Conservation (phyloP, 2,113 vertebrate species). For the Neodon shergylaensis region DNA sequence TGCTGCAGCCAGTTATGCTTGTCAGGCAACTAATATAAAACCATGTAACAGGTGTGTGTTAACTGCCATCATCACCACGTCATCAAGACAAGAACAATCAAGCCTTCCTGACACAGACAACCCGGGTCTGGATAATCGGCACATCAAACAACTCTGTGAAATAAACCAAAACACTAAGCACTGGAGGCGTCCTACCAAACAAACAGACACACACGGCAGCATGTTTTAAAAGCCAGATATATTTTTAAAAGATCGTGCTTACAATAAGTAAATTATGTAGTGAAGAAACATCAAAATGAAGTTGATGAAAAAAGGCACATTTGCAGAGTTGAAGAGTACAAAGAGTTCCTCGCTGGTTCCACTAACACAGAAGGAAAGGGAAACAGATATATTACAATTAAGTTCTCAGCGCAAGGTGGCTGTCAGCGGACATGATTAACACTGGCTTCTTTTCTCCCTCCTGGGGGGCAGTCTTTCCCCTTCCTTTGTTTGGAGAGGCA, state of each 20-base stretch:
- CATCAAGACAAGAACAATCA: too few species aligned
- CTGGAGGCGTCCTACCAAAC: conserved; percentile 47
- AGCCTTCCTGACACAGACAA: rapidly evolving
- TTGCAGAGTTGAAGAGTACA: conserved; percentile 57
- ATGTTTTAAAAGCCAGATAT: conserved; percentile 74
- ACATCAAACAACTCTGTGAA: neutral
- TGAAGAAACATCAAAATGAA: conserved; percentile 14
- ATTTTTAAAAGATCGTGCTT: conserved; percentile 72
- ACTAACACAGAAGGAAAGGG: neutral
- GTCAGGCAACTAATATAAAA: too few species aligned
- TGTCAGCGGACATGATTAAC: conserved; percentile 23
- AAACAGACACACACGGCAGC: conserved; percentile 53
- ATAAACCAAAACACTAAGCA: conserved; percentile 7
- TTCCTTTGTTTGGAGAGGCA: conserved; percentile 52
- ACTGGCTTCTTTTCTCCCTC: conserved; percentile 60
- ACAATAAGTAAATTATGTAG: conserved; percentile 63
- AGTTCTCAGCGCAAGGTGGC: conserved; percentile 63
- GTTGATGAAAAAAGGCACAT: conserved; percentile 78
- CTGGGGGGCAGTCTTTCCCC: conserved; percentile 60
- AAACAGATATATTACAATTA: conserved; percentile 46
- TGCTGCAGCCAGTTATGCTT: neutral
- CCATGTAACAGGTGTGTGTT: rapidly evolving
- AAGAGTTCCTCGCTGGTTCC: conserved; percentile 46
- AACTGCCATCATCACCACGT: too few species aligned
- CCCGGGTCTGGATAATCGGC: neutral